Conservation (phyloP, 1,140 invertebrate genomes). For the Eupristina koningsbergeri region DNA sequence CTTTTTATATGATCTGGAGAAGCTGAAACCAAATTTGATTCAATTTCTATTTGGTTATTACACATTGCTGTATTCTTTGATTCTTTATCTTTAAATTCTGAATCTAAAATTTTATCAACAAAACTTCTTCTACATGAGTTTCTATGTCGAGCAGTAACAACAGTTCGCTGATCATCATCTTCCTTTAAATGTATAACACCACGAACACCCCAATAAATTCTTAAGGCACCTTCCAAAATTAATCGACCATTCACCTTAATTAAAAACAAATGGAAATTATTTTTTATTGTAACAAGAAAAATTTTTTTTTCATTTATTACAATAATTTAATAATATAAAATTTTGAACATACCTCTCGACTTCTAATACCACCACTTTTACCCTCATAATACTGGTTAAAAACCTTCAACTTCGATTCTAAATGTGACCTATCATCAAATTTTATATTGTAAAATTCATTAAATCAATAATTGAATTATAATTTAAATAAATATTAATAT, state of each 20-base stretch:
- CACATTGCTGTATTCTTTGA: slow-evolving; percentile 55
- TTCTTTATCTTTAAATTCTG: slow-evolving; percentile 59
- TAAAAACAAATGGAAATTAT: neutral
- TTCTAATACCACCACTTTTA: slow-evolving; percentile 83
- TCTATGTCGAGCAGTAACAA: slow-evolving; percentile 80
- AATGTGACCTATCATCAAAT: slow-evolving; percentile 76
- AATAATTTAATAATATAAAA: slow-evolving; percentile 17
- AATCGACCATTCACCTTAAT: slow-evolving; percentile 82
- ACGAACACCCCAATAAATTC: slow-evolving; percentile 89
- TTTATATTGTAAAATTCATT: slow-evolving; percentile 32
- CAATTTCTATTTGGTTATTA: slow-evolving; percentile 60
- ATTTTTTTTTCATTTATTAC: neutral
- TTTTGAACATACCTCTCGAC: slow-evolving; percentile 76
- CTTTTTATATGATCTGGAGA: slow-evolving; percentile 76
- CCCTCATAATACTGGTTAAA: slow-evolving; percentile 89
- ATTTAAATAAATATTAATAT: slow-evolving; percentile 24
- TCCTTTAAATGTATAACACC: slow-evolving; percentile 90
- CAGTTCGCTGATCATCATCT: slow-evolving; percentile 87
- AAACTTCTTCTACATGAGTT: slow-evolving; percentile 77
- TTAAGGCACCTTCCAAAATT: slow-evolving; percentile 84
- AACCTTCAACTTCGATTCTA: slow-evolving; percentile 85
- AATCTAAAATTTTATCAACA: slow-evolving; percentile 59
- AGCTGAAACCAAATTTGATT: slow-evolving; percentile 65
- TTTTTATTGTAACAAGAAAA: slow-evolving; percentile 18
- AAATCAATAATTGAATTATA: neutral